phyloP scores from a whole-genome alignment of 1,140 invertebrate genomes.

The Drosophila insularis region DNA sequence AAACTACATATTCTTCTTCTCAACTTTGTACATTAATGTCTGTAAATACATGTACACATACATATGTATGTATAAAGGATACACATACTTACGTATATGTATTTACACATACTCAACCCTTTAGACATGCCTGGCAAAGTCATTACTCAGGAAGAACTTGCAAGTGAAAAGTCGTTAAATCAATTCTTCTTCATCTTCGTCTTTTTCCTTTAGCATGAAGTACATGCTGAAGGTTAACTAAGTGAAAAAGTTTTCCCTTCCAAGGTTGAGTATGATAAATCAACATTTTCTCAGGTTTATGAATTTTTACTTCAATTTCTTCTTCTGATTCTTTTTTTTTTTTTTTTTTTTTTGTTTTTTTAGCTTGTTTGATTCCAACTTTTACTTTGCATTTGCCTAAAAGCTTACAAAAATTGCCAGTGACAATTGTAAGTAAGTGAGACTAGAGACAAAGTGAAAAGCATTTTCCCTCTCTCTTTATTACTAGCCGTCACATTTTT shows the following conservation, averaged over 20 bases:
- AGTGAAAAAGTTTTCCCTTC: constrained; percentile 74
- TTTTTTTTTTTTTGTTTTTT: no score
- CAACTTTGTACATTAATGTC: constrained; percentile 47
- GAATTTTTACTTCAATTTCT: constrained; percentile 6
- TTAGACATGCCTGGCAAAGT: constrained; percentile 65
- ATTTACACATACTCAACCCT: constrained; percentile 46
- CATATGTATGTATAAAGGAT: constrained; percentile 11
- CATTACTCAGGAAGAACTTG: constrained; percentile 63
- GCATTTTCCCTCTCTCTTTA: neutral
- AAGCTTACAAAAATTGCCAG: constrained; percentile 6
- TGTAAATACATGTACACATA: constrained; percentile 25
- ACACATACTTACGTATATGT: constrained; percentile 22
- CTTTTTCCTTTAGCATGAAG: constrained; percentile 11
- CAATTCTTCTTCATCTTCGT: constrained; percentile 45
- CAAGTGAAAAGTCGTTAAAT: constrained; percentile 72
- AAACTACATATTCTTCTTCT: neutral
- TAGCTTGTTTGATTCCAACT: neutral
- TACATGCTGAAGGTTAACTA: constrained; percentile 58
- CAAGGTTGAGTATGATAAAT: constrained; percentile 7
- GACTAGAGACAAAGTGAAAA: constrained; percentile 29
- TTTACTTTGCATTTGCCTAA: constrained; percentile 9
- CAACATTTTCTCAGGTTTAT: constrained; percentile 9
- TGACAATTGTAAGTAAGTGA: constrained; percentile 11
- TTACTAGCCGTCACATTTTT: neutral
- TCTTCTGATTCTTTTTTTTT: neutral